Percentiles rank a stretch among this genome's conserved stretches.
These are phyloP conservation scores for Mesoclemmys tuberculata DNA, from an alignment of 2,113 vertebrate species.

Conservation along the genomic window DNA sequence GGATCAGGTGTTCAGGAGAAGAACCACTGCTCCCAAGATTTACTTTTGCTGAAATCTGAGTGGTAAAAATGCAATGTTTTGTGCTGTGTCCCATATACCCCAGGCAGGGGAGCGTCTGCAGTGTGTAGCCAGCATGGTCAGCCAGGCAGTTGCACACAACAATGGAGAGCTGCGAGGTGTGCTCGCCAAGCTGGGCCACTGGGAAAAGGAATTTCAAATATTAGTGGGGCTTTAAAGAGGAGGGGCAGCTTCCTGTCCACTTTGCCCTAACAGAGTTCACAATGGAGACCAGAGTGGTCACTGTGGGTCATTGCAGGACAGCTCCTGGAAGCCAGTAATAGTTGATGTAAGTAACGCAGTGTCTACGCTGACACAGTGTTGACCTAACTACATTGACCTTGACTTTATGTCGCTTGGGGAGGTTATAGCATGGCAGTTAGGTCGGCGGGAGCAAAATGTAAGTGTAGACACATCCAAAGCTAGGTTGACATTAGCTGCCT, in stretches of 20 bases:
- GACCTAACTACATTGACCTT: background rate
- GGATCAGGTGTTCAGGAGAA: conserved; percentile 41
- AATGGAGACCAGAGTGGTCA: background rate
- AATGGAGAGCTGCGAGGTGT: background rate
- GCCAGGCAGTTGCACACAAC: background rate
- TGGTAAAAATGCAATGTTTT: conserved; percentile 73
- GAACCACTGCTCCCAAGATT: conserved; percentile 38
- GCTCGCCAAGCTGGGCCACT: background rate
- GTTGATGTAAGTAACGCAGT: background rate
- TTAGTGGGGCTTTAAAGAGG: background rate
- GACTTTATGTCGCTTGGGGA: background rate
- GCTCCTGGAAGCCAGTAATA: background rate
- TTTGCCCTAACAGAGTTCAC: background rate
- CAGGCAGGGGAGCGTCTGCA: background rate
- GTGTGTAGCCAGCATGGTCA: background rate
- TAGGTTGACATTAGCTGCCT: no score
- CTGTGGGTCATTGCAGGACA: background rate
- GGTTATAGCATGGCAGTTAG: no score
- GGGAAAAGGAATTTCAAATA: background rate
- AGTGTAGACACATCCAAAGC: no score
- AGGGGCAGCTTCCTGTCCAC: background rate
- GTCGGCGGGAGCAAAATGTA: no score
- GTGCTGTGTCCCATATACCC: conserved; percentile 31
- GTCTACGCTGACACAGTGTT: background rate
- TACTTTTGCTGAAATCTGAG: conserved; percentile 70